Evolutionary conservation across 1,140 invertebrate genomes (phyloP).

Genomic region (Gryon sp.): DNA sequence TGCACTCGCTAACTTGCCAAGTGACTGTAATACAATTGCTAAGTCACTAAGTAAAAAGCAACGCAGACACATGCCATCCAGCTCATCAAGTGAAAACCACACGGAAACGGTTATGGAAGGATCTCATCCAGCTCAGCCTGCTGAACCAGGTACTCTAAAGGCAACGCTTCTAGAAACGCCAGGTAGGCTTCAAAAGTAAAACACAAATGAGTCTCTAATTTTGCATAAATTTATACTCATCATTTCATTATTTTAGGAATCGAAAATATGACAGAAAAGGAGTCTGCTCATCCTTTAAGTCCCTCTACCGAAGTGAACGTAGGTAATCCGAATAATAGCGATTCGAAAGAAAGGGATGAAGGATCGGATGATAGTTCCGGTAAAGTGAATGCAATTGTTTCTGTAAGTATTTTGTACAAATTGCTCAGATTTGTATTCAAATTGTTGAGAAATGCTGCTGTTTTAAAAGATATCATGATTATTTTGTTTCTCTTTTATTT

Average conservation of each 20-base stretch:
- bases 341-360: slow-evolving; percentile 52
- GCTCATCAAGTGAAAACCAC: slow-evolving; percentile 77
- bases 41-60: slow-evolving; percentile 88
- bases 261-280: slow-evolving; percentile 96
- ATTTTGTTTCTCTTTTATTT: too few relatives aligned
- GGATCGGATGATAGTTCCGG: slow-evolving; percentile 38
- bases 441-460: too few relatives aligned
- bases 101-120: slow-evolving; percentile 89
- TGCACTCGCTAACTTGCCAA: slow-evolving; percentile 95
- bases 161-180: slow-evolving; percentile 93
- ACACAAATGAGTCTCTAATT: too few relatives aligned
- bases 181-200: too few relatives aligned
- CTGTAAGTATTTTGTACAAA: slow-evolving; percentile 69
- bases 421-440: too few relatives aligned
- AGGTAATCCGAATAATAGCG: slow-evolving; percentile 47
- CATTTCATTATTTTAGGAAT: slow-evolving; percentile 81
- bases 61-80: slow-evolving; percentile 76
- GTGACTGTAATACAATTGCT: slow-evolving; percentile 93
- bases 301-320: slow-evolving; percentile 69
- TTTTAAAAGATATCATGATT: too few relatives aligned
- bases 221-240: neutral
- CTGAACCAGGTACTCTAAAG: slow-evolving; percentile 94
- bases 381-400: slow-evolving; percentile 70
- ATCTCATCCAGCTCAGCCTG: slow-evolving; percentile 90
- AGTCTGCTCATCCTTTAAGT: slow-evolving; percentile 89